Evolutionary conservation across 2,797 vertebrate genomes (phyloP), one percentile per base, ranked within the genome.

Genomic region (Notamacropus eugenii): DNA sequence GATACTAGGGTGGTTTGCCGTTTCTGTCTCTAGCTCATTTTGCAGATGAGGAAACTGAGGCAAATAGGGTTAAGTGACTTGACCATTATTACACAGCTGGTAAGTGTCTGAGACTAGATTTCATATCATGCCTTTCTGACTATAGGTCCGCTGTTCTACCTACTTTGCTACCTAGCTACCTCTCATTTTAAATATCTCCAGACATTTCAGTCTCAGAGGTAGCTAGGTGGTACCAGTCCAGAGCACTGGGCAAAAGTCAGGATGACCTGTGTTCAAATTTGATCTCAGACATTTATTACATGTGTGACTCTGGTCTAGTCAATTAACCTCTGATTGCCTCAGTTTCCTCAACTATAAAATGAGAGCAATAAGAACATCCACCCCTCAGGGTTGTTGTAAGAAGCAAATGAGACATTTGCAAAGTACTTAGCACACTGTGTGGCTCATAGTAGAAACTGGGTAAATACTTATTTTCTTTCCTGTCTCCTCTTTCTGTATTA

Each of bases 71-170:
- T 74, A 40, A 40, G n/a, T 74, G 2, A 74, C 14, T 40, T 40
- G n/a, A 13, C 67, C 16, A 40, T 6, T 1, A 8, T 74, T 3
- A 19, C 1, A 74, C 67, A 22, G 1, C 34, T 74, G 19, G 19
- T 74, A 74, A 74, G 14, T n/a, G 5, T 34, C n/a, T 74, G 67
- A 74, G n/a, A 9, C n/a, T 27, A 9, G 22, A 46, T 82, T 82
- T 82, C 22, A 46, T 10, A 40, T 46, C 19, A 46, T 8, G 0
- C 1, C 22, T 46, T 82, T 31, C 34, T 82, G n/a, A 82, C 74
- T 46, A 1, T 27, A 46, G 0, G 2, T 8, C 40, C 1, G 0
- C 19, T 46, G 8, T 3, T 82, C 40, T 82, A 46, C 10, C 2
- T 46, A 82, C n/a, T 82, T 1, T 46, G 2, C n/a, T 46, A 9